Percentiles rank a stretch among this genome's conserved stretches.
Evolutionary conservation across 2,888 invertebrate genomes (phyloP).

Genomic region (Eilema caniola): DNA sequence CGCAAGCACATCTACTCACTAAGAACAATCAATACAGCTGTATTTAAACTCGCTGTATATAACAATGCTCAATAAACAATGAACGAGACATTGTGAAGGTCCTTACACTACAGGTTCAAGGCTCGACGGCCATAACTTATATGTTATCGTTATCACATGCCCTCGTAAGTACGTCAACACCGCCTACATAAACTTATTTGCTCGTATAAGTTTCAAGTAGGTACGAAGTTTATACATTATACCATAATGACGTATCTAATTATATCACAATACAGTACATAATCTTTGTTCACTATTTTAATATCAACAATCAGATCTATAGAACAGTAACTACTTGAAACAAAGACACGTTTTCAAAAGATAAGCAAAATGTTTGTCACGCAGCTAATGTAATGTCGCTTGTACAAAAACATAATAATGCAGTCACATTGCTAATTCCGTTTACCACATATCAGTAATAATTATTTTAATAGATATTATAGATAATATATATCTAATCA

Average conservation of each 20-base stretch:
- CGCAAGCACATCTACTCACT: constrained; percentile 27
- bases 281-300: not conserved
- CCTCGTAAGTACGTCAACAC: constrained; percentile 55
- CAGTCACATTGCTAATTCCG: constrained; percentile 23
- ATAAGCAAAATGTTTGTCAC: constrained; percentile 1
- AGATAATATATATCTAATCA: constrained; percentile 24
- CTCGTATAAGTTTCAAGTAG: constrained; percentile 23
- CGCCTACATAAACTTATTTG: constrained; percentile 31
- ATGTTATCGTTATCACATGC: constrained; percentile 69
- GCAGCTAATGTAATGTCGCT: not conserved
- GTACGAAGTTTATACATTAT: constrained; percentile 11
- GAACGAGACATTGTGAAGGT: constrained; percentile 68
- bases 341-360: constrained; percentile 10
- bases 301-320: not conserved
- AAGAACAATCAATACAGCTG: constrained; percentile 50
- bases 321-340: not conserved
- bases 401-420: constrained; percentile 3
- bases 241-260: not conserved
- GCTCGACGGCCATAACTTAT: constrained; percentile 70
- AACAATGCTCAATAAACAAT: constrained; percentile 64
- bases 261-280: constrained; percentile 1
- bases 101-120: constrained; percentile 80
- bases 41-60: constrained; percentile 45
- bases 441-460: constrained; percentile 13
- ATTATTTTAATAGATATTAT: constrained; percentile 6